phyloP scores from a whole-genome alignment of 2,113 vertebrate genomes.

The Geococcyx californianus region DNA sequence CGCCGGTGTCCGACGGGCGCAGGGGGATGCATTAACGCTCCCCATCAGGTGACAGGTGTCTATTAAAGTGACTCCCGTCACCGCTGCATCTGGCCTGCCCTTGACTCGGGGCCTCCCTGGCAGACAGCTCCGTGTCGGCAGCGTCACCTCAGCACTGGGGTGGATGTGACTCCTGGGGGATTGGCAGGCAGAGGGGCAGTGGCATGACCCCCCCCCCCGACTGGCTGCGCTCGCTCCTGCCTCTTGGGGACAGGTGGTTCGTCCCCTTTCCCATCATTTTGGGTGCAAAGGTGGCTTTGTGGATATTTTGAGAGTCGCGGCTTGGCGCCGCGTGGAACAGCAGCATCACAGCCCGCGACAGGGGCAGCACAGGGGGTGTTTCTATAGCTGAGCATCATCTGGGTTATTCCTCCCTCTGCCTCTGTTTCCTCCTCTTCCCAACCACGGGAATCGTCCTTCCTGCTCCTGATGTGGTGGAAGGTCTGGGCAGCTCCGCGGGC shows the following conservation, averaged over 20 bases:
- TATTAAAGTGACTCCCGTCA: conserved; percentile 14
- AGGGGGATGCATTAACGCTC: background rate
- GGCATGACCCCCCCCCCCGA: fast-evolving
- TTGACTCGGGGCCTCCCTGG: background rate
- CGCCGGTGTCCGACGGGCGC: fast-evolving
- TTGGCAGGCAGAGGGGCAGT: background rate
- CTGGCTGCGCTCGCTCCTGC: background rate
- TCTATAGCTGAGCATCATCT: background rate
- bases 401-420: background rate
- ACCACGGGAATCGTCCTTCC: background rate
- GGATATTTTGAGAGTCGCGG: background rate
- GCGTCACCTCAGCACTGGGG: background rate
- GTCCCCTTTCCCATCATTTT: background rate
- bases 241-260: background rate
- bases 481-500: background rate
- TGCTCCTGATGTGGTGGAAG: fast-evolving
- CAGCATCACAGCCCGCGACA: background rate
- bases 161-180: background rate
- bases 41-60: conserved; percentile 35
- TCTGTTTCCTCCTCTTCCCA: fast-evolving
- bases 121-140: background rate
- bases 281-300: background rate
- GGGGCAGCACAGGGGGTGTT: fast-evolving
- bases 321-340: fast-evolving
- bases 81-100: background rate